Conservation (phyloP, 2,888 invertebrate genomes). For the Metallyticus violacea region DNA sequence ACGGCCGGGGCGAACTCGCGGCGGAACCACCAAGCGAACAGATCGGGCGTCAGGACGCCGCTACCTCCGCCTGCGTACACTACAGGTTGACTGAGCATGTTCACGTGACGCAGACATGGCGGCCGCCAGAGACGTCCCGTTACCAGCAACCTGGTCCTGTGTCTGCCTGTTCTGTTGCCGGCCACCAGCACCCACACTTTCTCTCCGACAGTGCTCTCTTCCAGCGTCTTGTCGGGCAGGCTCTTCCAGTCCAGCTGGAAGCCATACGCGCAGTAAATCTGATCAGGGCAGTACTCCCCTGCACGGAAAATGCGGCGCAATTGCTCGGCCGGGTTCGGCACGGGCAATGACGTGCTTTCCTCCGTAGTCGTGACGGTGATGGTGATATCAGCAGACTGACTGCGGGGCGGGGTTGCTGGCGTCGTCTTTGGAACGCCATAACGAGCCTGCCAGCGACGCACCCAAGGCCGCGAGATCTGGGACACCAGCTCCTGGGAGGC, state of each 20-base stretch:
- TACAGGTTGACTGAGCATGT: slow-evolving; percentile 52
- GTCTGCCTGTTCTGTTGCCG: slow-evolving; percentile 48
- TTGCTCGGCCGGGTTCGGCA: background rate
- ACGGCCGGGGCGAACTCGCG: slow-evolving; percentile 50
- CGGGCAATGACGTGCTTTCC: background rate
- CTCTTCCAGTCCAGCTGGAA: slow-evolving; percentile 48
- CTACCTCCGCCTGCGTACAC: slow-evolving; percentile 51
- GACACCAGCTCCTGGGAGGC: slow-evolving; percentile 23
- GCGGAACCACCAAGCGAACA: slow-evolving; percentile 52
- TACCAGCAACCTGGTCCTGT: slow-evolving; percentile 49
- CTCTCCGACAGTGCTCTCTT: slow-evolving; percentile 30
- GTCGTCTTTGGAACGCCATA: slow-evolving; percentile 28
- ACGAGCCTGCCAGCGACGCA: slow-evolving; percentile 33
- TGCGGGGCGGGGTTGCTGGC: background rate
- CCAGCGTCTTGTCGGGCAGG: slow-evolving; percentile 35
- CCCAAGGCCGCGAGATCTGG: slow-evolving; percentile 28
- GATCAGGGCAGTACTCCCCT: slow-evolving; percentile 39
- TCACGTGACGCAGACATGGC: slow-evolving; percentile 47
- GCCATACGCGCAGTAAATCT: slow-evolving; percentile 47
- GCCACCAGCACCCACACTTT: slow-evolving; percentile 47
- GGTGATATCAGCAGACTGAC: background rate
- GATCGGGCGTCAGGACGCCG: slow-evolving; percentile 46
- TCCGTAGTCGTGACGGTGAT: slow-evolving; percentile 3
- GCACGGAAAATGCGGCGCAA: background rate
- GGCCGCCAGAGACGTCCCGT: slow-evolving; percentile 50